Percentiles rank a stretch among this genome's conserved stretches.
phyloP scores from a whole-genome alignment of 2,888 invertebrate species.

The Pandemis heparana region DNA sequence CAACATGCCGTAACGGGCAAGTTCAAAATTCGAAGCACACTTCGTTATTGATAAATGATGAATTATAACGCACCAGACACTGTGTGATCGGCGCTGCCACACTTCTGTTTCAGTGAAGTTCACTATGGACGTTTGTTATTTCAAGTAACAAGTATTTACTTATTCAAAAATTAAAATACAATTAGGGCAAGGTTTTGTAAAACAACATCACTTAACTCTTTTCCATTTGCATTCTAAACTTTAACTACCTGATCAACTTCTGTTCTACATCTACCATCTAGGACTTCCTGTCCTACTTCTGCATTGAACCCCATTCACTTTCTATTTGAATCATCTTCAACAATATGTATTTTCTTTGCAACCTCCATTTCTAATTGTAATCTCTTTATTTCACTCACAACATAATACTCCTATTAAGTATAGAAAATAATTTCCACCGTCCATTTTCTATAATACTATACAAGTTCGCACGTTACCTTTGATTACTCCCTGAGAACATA shows the following conservation, averaged over 20 bases:
- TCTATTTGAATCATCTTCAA: no score
- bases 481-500: slow-evolving; percentile 7
- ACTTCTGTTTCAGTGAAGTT: not conserved
- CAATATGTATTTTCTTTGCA: not conserved
- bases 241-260: no score
- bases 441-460: slow-evolving; percentile 13
- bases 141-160: no score
- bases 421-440: slow-evolving; percentile 34
- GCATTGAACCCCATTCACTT: no score
- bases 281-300: no score
- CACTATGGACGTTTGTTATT: no score
- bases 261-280: no score
- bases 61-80: slow-evolving; percentile 1
- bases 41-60: slow-evolving; percentile 21
- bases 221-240: no score
- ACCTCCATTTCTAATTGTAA: not conserved
- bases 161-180: no score
- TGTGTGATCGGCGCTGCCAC: not conserved
- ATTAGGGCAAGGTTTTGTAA: no score
- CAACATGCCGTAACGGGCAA: slow-evolving; percentile 50
- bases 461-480: slow-evolving; percentile 36
- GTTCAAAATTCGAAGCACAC: slow-evolving; percentile 44
- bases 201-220: no score
- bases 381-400: not conserved
- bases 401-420: not conserved